Evolutionary conservation across 2,888 invertebrate species (phyloP).

Genomic region (Pandemis corylana): DNA sequence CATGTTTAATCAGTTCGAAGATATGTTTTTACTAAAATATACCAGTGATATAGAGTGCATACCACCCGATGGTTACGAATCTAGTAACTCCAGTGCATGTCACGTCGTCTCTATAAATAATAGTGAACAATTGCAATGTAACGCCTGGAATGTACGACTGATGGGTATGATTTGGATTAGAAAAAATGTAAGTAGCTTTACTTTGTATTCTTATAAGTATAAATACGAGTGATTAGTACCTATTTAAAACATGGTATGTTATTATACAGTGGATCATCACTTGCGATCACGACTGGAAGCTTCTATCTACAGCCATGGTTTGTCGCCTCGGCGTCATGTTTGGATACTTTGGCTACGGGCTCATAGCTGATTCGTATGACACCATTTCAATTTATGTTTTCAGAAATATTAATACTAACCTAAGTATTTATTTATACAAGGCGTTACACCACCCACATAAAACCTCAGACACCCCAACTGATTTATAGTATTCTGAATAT

Average conservation of each 20-base stretch:
- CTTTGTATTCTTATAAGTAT: not conserved
- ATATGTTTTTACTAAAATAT: constrained; percentile 66
- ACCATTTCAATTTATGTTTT: not conserved
- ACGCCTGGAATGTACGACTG: constrained; percentile 67
- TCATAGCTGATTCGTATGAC: constrained; percentile 70
- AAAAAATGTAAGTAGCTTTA: constrained; percentile 61
- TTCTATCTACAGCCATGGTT: constrained; percentile 68
- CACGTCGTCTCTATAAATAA: constrained; percentile 54
- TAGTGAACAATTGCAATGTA: constrained; percentile 59
- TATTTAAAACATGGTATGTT: constrained; percentile 3
- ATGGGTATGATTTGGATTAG: constrained; percentile 72
- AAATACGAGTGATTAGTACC: not conserved
- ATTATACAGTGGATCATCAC: constrained; percentile 70
- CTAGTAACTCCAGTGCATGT: constrained; percentile 65
- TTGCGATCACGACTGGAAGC: constrained; percentile 65
- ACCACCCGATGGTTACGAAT: constrained; percentile 51
- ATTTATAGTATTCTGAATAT: too few species aligned
- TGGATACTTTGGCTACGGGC: constrained; percentile 71
- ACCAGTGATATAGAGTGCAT: constrained; percentile 58
- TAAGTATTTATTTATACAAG: too few species aligned
- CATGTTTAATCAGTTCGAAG: constrained; percentile 69
- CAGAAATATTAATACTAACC: not conserved
- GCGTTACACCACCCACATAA: too few species aligned
- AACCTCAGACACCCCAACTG: too few species aligned
- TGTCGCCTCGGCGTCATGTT: constrained; percentile 72